Base-by-base conservation (phyloP, 2,888 invertebrate genomes). In the Eurois occulta region DNA sequence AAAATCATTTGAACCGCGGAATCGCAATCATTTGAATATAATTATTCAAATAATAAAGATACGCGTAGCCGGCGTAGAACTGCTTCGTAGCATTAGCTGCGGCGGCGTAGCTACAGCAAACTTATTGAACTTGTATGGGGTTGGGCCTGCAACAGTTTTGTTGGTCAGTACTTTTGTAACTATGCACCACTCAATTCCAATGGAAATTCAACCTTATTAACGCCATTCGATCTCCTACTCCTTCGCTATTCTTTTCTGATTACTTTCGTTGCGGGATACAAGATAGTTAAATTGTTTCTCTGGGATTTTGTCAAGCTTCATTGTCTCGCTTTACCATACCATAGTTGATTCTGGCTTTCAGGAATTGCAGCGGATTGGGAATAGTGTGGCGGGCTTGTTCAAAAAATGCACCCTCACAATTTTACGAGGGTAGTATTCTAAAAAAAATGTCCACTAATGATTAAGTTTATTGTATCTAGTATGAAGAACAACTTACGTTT, bases 101-200 rank as follows among this genome's bases (percentile, higher is more conserved):
- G 83, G 71, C 80, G 83, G 7, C 80, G 72, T 72, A 77, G 60
- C 58, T 2, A 13, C 24, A 38, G 10, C 10, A 11, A 35, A 18
- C n/a, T 18, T 32, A 4, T 21, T 28, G 16, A 60, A 46, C 2
- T 38, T 75, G 28, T 11, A 35, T 5, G 18, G 4, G 3, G 10
- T 18, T n/a, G 2, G 10, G 11, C 16, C 5, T 13, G 13, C 1
- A 10, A 68, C 1, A 68, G 11, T n/a, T 69, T 21, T n/a, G 21
- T 58, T 28, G 4, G 0, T 38, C 16, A 18, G 11, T 18, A 8
- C n/a, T 18, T 66, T 28, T 60, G 4, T 64, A 24, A 3, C 28
- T 21, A 2, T 28, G 58, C 16, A 68, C 4, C 0, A 0, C 8
- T 48, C 1, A 68, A 24, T 10, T 11, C 0, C 16, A 24, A n/a